Evolutionary conservation across 2,888 invertebrate genomes (phyloP), one percentile per base, ranked within the genome.

Genomic region (Drosophila percnosoma): DNA sequence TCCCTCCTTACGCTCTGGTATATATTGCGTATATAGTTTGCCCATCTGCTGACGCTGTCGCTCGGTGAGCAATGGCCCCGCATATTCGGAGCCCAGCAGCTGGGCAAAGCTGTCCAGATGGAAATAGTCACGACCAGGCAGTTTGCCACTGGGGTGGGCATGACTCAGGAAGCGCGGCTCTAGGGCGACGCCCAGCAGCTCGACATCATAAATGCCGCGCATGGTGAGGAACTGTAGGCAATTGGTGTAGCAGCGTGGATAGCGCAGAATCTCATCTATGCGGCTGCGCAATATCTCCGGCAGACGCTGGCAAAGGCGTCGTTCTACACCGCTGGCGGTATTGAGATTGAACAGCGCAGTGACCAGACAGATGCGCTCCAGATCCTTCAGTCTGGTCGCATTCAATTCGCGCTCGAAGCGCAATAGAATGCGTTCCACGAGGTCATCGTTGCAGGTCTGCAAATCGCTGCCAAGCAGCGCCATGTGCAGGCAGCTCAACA

Each of bases 351-450:
- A 96, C 87, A 95, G 94, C 3, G 95, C 94, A 86, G 95, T 94
- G 1, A 94, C 94, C 71, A 96, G 94, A 4, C 95, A 92, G 11
- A 97, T 92, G 80, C 97, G 94, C 92, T 97, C 97, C 36, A 97
- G 93, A 89, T 97, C 97, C 92, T 97, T 97, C 0, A 97, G 55
- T 73, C 97, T 94, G 0, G 94, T 91, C 5, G 89, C 58, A 3
- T 93, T 74, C 0, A 96, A 89, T 34, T 94, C 92, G 4, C 91
- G 81, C 11, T 93, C 90, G 27, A 96, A 94, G 71, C 94, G 94
- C 53, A 94, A 84, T 0, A 95, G 92, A 57, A 96, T 94, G 40
- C 93, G 85, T 54, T 94, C 91, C 13, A 95, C 81, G 2, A 94
- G 83, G 49, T 90, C 80, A 73, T 93, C 90, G 69, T 95, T 93